Conservation (phyloP, 1,140 invertebrate genomes). For the Lordiphosa clarofinis region DNA sequence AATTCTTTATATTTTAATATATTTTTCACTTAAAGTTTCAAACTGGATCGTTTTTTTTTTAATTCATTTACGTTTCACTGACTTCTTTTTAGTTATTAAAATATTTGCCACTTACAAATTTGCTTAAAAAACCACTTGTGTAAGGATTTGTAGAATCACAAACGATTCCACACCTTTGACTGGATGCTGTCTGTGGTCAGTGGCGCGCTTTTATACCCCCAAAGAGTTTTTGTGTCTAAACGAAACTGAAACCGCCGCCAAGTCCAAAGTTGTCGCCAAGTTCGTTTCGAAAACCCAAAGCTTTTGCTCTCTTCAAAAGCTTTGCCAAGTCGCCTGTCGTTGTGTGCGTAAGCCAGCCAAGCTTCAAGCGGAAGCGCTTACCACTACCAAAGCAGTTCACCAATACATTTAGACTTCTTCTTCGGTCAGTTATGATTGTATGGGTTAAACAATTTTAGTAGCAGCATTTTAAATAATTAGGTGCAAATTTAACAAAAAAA, state of each 20-base stretch:
- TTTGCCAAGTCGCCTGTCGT: conserved; percentile 19
- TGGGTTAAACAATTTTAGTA: conserved; percentile 27
- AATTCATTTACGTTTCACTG: too few species aligned
- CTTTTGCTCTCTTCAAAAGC: conserved; percentile 46
- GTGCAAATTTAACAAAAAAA: conserved; percentile 18
- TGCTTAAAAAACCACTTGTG: conserved; percentile 49
- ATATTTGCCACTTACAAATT: conserved; percentile 51
- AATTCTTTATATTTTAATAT: too few species aligned
- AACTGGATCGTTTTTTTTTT: too few species aligned
- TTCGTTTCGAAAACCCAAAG: conserved; percentile 35
- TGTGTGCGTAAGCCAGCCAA: conserved; percentile 47
- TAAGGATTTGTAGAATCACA: conserved; percentile 78
- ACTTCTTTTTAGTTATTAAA: too few species aligned
- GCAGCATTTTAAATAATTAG: conserved; percentile 13
- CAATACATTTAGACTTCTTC: conserved; percentile 16
- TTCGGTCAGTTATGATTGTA: conserved; percentile 18
- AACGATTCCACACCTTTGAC: conserved; percentile 81
- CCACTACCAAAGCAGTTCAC: conserved; percentile 31
- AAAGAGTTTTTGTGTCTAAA: conserved; percentile 80
- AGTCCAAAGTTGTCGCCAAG: conserved; percentile 39
- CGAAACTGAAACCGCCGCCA: conserved; percentile 69
- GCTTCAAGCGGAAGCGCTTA: conserved; percentile 57
- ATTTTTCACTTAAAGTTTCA: conserved; percentile 4
- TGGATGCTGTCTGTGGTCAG: conserved; percentile 84
- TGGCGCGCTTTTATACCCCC: conserved; percentile 83